A percentile compares a stretch with the other conserved stretches of the same genome.
phyloP scores from a whole-genome alignment of 2,797 vertebrate species.

The Tauraco hartlaubi region DNA sequence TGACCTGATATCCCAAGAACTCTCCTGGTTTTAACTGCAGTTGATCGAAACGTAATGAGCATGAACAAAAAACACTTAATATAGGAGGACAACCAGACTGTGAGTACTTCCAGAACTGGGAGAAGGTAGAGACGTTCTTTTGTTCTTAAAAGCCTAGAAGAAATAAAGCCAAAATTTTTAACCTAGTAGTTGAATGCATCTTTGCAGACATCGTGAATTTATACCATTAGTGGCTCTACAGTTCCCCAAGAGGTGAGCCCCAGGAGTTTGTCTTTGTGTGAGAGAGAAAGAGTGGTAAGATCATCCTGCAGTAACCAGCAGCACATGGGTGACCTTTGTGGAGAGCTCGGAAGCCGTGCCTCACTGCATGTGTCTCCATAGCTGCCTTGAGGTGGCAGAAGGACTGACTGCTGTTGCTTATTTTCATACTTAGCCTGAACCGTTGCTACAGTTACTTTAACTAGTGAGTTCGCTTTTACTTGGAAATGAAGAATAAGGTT shows the following conservation, averaged over 20 bases:
- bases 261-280: background rate
- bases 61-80: background rate
- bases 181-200: background rate
- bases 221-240: background rate
- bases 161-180: background rate
- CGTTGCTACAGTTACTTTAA: background rate
- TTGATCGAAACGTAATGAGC: background rate
- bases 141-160: background rate
- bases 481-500: background rate
- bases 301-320: background rate
- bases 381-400: background rate
- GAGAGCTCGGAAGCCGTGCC: background rate
- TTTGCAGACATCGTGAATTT: background rate
- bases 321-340: background rate
- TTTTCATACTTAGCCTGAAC: background rate
- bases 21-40: background rate
- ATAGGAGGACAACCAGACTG: background rate
- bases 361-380: rapidly evolving
- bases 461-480: background rate
- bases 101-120: background rate
- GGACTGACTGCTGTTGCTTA: background rate
- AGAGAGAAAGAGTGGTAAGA: background rate
- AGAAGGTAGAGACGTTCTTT: background rate
- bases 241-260: background rate
- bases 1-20: background rate